A percentile compares a stretch with the other conserved stretches of the same genome.
These are phyloP conservation scores for Danio rerio DNA, from an alignment of 2,113 vertebrate species.

Conservation along the genomic window DNA sequence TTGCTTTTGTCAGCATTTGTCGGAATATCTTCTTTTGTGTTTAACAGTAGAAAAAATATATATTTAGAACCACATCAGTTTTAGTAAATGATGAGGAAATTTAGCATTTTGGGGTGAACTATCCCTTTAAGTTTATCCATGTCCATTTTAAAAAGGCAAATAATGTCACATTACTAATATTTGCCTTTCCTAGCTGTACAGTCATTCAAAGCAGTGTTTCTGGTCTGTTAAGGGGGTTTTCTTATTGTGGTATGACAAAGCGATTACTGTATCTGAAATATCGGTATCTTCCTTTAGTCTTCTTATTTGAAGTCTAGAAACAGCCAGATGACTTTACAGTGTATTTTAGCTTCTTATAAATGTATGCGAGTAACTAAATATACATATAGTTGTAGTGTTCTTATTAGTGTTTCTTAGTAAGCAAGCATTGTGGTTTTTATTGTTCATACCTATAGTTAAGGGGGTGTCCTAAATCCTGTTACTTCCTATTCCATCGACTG, in stretches of 20 bases:
- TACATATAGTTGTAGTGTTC: not conserved
- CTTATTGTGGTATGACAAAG: not conserved
- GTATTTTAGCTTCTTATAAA: constrained; percentile 1
- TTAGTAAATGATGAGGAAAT: no score
- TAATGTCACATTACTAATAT: not conserved
- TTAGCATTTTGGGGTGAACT: no score
- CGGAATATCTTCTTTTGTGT: no score
- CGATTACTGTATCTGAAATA: not conserved
- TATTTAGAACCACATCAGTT: no score
- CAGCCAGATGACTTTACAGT: not conserved
- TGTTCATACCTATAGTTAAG: not conserved
- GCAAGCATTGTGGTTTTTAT: not conserved
- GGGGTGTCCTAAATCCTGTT: not conserved
- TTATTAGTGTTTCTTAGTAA: not conserved
- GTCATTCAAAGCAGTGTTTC: not conserved
- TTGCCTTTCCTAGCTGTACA: not conserved
- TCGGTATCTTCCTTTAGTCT: not conserved
- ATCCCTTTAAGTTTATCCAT: not conserved
- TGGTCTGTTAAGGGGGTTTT: not conserved
- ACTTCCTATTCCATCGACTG: no score
- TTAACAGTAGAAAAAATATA: no score
- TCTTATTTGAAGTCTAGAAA: not conserved
- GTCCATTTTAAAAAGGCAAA: not conserved
- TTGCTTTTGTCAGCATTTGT: no score
- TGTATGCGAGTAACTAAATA: not conserved